Evolutionary conservation across 1,140 invertebrate species (phyloP), one percentile per base, ranked within the genome.

Genomic region (Euschistus heros): DNA sequence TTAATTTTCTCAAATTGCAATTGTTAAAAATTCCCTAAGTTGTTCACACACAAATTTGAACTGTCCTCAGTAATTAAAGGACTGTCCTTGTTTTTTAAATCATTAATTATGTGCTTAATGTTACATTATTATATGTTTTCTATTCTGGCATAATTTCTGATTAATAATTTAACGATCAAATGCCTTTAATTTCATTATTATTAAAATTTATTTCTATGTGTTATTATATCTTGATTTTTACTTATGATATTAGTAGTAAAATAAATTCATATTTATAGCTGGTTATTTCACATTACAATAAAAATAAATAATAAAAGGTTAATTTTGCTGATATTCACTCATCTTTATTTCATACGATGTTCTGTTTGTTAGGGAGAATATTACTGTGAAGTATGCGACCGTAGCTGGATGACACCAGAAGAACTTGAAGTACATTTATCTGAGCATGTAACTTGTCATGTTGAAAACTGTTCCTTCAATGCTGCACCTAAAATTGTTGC

Each of bases 401-500:
- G 83, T 74, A 80, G 83, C 46, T 90, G 91, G 74, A 74, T 75
- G 54, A 80, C 77, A 7, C 68, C 77, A 54, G 76, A 83, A 22
- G 73, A 79, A 67, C 80, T 87, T 57, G 70, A 82, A 52, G 76
- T 78, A 57, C 91, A 94, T 73, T 77, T 83, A 68, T 71, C 75
- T 4, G 80, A 84, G 68, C 91, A 94, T 76, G 78, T 82, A 75
- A 75, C 79, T 74, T 93, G 89, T 72, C 84, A 84, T 50, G 81
- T 88, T 18, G 86, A 91, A 71, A 85, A 85, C n/a, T 94, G 91
- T 72, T 81, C 78, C 26, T 93, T 89, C 77, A 78, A 84, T 17
- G 91, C 88, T 18, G 83, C 91, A 74, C 81, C 86, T 13, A 86
- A 86, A 73, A 75, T 92, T 2, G 81, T 94, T 17, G 83, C 86